These are phyloP conservation scores for Hirudo medicinalis DNA, from an alignment of 1,140 invertebrate species.

Conservation along the genomic window DNA sequence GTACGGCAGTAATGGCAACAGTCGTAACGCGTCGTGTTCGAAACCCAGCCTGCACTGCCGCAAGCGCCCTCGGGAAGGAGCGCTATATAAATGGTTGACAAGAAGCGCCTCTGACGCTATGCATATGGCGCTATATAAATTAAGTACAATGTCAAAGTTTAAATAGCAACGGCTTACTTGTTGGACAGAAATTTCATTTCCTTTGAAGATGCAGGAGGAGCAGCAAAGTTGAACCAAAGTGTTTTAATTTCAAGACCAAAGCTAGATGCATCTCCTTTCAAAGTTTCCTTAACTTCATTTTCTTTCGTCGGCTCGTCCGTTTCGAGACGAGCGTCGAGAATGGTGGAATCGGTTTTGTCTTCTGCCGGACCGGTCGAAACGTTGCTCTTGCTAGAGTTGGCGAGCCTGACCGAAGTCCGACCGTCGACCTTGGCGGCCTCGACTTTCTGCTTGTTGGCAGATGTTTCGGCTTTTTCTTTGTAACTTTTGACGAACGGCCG, in stretches of 20 bases:
- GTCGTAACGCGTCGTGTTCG: too few relatives aligned
- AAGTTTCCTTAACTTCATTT: constrained; percentile 21
- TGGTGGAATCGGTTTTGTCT: not conserved
- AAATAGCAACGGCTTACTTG: not conserved
- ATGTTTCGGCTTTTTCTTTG: not conserved
- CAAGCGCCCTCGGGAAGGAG: too few relatives aligned
- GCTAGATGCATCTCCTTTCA: constrained; percentile 41
- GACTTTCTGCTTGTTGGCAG: not conserved
- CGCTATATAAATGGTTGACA: too few relatives aligned
- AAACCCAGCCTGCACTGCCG: too few relatives aligned
- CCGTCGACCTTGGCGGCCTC: not conserved
- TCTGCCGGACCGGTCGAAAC: not conserved
- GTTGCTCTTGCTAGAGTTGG: not conserved
- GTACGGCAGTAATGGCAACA: too few relatives aligned
- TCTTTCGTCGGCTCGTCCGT: not conserved
- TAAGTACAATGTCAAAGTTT: not conserved
- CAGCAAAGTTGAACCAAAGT: constrained; percentile 94
- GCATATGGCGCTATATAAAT: too few relatives aligned
- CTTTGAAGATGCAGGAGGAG: constrained; percentile 80
- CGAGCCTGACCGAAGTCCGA: not conserved
- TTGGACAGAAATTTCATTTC: constrained; percentile 62
- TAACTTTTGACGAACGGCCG: not conserved
- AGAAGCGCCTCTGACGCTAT: too few relatives aligned
- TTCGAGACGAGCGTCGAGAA: not conserved
- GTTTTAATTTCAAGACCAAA: constrained; percentile 64